Conservation (phyloP, 1,140 invertebrate species). For the Trichomalopsis sarcophagae region DNA sequence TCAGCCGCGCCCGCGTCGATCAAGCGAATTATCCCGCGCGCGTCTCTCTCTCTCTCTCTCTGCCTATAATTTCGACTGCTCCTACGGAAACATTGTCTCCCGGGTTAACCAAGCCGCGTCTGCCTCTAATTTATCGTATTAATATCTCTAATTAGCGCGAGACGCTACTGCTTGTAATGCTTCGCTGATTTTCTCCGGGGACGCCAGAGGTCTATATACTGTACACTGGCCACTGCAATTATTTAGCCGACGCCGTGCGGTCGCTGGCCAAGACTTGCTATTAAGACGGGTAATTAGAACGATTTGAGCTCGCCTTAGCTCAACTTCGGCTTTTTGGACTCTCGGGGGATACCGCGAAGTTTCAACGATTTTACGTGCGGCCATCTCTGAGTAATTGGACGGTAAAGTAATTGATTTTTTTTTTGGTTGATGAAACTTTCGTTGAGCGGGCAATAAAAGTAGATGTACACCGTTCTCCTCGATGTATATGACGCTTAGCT, state of each 20-base stretch:
- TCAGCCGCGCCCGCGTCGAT: neutral
- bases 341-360: neutral
- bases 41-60: neutral
- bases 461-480: too few relatives aligned
- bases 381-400: neutral
- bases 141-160: constrained; percentile 26
- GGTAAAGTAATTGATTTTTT: neutral
- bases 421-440: neutral
- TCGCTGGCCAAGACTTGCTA: neutral
- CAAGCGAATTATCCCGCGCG: neutral
- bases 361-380: neutral
- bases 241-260: neutral
- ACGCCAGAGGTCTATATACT: neutral
- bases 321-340: constrained; percentile 8
- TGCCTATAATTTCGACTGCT: neutral
- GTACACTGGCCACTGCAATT: neutral
- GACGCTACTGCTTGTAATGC: neutral
- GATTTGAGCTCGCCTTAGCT: neutral
- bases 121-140: neutral
- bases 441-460: too few relatives aligned
- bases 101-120: neutral
- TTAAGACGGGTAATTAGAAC: constrained; percentile 19
- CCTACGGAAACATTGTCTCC: neutral
- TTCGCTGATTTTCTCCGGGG: neutral
- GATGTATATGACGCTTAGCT: too few relatives aligned